A percentile compares a stretch with the other conserved stretches of the same genome.
phyloP scores from a whole-genome alignment of 2,888 invertebrate species.

The Villa cingulata region DNA sequence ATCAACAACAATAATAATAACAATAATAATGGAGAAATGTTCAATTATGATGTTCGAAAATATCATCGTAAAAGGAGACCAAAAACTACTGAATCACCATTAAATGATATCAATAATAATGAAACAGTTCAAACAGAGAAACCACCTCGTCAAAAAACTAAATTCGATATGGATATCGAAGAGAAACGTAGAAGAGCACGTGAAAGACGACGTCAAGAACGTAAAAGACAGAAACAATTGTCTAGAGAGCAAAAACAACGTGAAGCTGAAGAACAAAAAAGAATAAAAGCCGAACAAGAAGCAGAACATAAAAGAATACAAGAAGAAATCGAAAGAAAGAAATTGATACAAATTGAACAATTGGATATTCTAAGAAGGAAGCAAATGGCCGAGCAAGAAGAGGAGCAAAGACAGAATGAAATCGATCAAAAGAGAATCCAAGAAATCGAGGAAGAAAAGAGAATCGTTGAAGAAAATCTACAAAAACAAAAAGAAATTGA shows the following conservation, averaged over 20 bases:
- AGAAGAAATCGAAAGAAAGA: not conserved
- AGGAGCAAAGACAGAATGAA: slow-evolving; percentile 19
- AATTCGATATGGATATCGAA: not conserved
- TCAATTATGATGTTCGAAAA: not conserved
- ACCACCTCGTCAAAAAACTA: not conserved
- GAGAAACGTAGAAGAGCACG: not conserved
- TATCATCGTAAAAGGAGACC: not conserved
- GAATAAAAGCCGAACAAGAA: not conserved
- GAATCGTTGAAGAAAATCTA: not conserved
- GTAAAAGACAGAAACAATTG: not conserved
- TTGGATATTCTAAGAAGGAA: not conserved
- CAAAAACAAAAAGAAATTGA: not conserved
- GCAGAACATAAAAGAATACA: not conserved
- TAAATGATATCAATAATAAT: not conserved
- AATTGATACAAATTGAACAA: not conserved
- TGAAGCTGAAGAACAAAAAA: not conserved
- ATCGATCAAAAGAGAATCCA: not conserved
- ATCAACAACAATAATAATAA: not conserved
- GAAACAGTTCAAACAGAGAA: not conserved
- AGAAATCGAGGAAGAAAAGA: not conserved
- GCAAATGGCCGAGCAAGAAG: not conserved
- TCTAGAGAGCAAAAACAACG: not conserved
- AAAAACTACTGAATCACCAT: not conserved
- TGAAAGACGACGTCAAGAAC: not conserved
- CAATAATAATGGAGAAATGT: not conserved